Evolutionary conservation across 2,888 invertebrate genomes (phyloP), one percentile per base, ranked within the genome.

Genomic region (Netelia inedita): DNA sequence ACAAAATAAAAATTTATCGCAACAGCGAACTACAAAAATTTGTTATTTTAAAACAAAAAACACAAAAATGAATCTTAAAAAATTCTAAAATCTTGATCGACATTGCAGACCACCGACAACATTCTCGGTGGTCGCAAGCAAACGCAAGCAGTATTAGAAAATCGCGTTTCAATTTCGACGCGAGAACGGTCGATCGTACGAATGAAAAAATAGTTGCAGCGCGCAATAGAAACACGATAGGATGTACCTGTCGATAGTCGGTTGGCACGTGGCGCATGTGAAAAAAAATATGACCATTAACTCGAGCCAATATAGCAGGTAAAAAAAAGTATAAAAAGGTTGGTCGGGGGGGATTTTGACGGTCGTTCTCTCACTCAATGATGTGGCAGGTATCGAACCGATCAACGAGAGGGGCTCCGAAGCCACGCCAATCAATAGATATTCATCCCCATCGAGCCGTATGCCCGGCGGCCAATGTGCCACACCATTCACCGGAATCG

Each of bases 391-490:
- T 90, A 89, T 90, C 89, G 88, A 88, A 86, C 80, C 86, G 90
- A 89, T 90, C 87, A 87, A 79, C 82, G 87, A 89, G 89, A 90
- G 90, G 85, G 79, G 85, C 73, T 82, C 79, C 19, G 35, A 90
- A 85, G 85, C 88, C 86, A 88, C 86, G 85, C 89, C 92, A 92
- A 93, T 92, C 93, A 92, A 93, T 92, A 92, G 92, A 93, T 92
- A 92, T 93, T 92, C 92, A 92, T 92, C 93, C 92, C 89, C 88
- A 92, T 91, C 92, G 92, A 90, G 88, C 89, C 86, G 88, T 89
- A 35, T 89, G 89, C 82, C 79, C 75, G 66, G 41, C 61, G 82
- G 81, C 85, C 74, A 65, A 65, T 63, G 78, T 63, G 72, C 46
- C 66, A 57, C 73, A 55, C 89, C 89, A 91, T 90, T 89, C 76